These are phyloP conservation scores for Strix aluco DNA, from an alignment of 2,113 vertebrate species.

Conservation along the genomic window DNA sequence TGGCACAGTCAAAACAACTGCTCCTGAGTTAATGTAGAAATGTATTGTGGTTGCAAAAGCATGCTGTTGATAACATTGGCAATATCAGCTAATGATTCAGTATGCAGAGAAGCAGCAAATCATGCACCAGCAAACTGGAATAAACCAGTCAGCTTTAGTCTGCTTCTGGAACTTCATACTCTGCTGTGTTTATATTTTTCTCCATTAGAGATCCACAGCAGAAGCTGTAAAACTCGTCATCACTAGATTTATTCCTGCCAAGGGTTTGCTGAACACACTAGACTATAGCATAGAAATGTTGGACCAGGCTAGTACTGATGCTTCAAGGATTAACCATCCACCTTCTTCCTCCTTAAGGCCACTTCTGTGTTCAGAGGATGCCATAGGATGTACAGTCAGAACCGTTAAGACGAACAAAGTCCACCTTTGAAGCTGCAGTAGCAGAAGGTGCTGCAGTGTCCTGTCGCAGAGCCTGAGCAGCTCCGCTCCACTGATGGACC, in stretches of 20 bases:
- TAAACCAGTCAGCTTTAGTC: constrained; percentile 7
- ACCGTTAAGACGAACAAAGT: background rate
- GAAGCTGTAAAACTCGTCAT: background rate
- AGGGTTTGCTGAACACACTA: background rate
- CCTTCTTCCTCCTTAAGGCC: background rate
- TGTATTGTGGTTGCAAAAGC: background rate
- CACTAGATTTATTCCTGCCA: background rate
- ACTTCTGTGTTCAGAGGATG: background rate
- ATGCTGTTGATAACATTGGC: background rate
- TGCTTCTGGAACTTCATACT: background rate
- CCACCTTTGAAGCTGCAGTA: background rate
- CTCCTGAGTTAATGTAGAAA: background rate
- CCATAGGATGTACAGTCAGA: background rate
- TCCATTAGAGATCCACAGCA: constrained; percentile 15
- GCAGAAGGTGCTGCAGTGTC: background rate
- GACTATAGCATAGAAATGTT: background rate
- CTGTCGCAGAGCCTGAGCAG: background rate
- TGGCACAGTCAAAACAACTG: background rate
- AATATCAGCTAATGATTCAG: background rate
- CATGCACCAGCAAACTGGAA: background rate
- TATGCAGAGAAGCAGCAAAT: background rate
- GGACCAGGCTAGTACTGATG: background rate
- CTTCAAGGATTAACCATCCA: background rate
- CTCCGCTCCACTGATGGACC: background rate
- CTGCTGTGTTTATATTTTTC: constrained; percentile 25